Evolutionary conservation across 2,797 vertebrate species (phyloP).

Genomic region (Eidolon dupreanum): DNA sequence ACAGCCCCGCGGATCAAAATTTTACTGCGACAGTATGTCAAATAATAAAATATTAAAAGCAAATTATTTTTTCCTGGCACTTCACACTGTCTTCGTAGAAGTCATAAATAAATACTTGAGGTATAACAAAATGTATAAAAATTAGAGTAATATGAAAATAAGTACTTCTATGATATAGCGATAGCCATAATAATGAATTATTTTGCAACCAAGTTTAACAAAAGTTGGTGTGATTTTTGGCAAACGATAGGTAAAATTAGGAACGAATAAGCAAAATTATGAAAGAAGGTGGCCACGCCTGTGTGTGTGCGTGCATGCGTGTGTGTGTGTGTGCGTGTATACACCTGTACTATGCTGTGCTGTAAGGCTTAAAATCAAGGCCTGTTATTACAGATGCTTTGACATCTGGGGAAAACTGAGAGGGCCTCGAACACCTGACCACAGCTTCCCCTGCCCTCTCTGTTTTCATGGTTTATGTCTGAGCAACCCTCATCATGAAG

Average conservation of each 20-base stretch:
- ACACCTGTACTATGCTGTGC: accelerated
- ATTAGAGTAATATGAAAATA: neutral
- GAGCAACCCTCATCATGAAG: neutral
- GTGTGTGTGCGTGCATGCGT: neutral
- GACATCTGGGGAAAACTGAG: accelerated
- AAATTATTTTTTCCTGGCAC: neutral
- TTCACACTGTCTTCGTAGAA: neutral
- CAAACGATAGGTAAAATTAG: accelerated
- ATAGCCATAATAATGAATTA: neutral
- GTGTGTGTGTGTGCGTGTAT: neutral
- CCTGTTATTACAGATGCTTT: accelerated
- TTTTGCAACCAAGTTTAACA: neutral
- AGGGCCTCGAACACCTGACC: accelerated
- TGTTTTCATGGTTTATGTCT: neutral
- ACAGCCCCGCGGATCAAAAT: neutral
- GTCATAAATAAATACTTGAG: neutral
- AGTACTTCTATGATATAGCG: neutral
- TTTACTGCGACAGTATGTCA: neutral
- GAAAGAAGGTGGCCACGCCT: neutral
- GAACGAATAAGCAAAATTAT: neutral
- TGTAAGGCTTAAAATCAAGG: neutral
- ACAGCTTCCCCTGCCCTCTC: neutral
- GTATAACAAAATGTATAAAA: neutral
- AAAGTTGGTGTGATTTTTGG: neutral
- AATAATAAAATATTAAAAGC: neutral